Evolutionary conservation across 1,140 invertebrate genomes (phyloP).

Genomic region (Papilio dardanus): DNA sequence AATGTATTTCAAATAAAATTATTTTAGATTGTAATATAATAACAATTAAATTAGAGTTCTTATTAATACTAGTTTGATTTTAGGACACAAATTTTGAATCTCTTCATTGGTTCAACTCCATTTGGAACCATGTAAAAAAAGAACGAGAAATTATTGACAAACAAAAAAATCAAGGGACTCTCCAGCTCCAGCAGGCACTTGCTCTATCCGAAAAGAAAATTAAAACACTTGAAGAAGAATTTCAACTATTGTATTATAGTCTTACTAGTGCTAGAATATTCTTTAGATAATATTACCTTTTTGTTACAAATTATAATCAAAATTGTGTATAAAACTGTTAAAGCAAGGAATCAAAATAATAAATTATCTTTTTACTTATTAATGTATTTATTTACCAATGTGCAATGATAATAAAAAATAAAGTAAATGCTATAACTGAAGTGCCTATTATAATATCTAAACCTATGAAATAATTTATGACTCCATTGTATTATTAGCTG

Average conservation of each 20-base stretch:
- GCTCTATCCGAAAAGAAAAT: constrained; percentile 95
- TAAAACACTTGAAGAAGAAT: constrained; percentile 93
- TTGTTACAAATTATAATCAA: constrained; percentile 6
- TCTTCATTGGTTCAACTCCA: constrained; percentile 97
- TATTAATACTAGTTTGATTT: constrained; percentile 41
- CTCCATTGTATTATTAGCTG: constrained; percentile 38
- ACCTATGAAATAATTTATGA: background rate
- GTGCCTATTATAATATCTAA: background rate
- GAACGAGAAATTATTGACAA: constrained; percentile 84
- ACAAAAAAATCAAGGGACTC: constrained; percentile 77
- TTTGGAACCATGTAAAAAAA: constrained; percentile 87
- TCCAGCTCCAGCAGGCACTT: constrained; percentile 94
- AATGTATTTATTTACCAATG: background rate
- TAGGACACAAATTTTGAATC: constrained; percentile 92
- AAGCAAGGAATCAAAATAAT: background rate
- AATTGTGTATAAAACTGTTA: background rate
- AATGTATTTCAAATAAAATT: too few relatives aligned
- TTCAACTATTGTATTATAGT: constrained; percentile 94
- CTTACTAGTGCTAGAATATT: constrained; percentile 97
- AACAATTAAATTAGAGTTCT: too few relatives aligned
- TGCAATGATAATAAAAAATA: background rate
- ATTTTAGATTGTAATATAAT: too few relatives aligned
- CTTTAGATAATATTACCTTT: constrained; percentile 85
- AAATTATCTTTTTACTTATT: background rate
- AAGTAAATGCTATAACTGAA: background rate